Evolutionary conservation across 2,888 invertebrate genomes (phyloP).

Genomic region (Leptopilina drosophilae): DNA sequence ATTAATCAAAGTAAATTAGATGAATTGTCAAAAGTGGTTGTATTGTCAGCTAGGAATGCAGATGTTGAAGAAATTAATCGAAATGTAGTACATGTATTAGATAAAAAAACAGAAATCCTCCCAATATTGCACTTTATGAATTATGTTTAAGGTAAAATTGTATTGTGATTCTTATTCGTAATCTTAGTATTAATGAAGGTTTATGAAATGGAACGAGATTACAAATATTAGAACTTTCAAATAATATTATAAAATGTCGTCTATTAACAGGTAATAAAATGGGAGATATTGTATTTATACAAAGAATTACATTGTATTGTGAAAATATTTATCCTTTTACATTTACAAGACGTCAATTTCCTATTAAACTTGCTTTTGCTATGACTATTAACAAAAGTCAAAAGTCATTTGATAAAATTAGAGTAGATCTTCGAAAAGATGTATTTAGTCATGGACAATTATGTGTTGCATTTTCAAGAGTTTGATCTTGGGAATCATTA

Average conservation of each 20-base stretch:
- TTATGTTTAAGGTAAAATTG: constrained; percentile 47
- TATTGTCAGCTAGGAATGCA: constrained; percentile 3
- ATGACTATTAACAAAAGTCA: constrained; percentile 5
- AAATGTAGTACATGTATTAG: constrained; percentile 31
- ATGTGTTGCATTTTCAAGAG: too few relatives aligned
- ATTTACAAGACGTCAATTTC: not conserved
- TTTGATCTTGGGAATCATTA: too few relatives aligned
- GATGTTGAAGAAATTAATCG: constrained; percentile 17
- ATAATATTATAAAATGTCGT: too few relatives aligned
- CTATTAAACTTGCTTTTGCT: constrained; percentile 16
- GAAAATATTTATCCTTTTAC: too few relatives aligned
- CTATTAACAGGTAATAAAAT: too few relatives aligned
- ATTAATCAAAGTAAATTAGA: not conserved
- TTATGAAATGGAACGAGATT: constrained; percentile 52
- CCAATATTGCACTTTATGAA: constrained; percentile 52
- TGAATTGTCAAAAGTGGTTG: not conserved
- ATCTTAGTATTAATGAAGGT: constrained; percentile 55
- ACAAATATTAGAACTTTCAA: too few relatives aligned
- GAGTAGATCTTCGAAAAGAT: not conserved
- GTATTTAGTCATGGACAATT: not conserved
- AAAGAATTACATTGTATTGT: too few relatives aligned
- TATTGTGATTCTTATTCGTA: constrained; percentile 54
- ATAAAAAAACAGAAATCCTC: constrained; percentile 44
- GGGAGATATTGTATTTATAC: too few relatives aligned
- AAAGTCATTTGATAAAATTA: too few relatives aligned